These are phyloP conservation scores for human (Homo sapiens) DNA, from an alignment of 2,113 vertebrate genomes.

Conservation along the genomic window DNA sequence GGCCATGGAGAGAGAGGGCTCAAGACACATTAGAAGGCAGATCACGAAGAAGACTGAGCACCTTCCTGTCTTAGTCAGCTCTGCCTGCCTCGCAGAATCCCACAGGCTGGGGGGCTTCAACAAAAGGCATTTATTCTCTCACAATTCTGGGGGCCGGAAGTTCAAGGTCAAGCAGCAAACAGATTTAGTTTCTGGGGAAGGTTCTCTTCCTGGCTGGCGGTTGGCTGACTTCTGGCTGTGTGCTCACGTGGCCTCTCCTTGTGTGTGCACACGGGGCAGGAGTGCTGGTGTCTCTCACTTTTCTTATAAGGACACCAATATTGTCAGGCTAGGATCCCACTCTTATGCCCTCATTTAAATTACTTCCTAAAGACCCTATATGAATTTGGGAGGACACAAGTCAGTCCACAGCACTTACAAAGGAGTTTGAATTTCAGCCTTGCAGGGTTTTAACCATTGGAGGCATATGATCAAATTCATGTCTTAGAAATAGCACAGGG, in stretches of 20 bases:
- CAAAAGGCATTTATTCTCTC: too few relatives aligned
- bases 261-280: accelerated
- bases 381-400: accelerated
- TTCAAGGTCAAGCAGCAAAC: too few relatives aligned
- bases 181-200: background rate
- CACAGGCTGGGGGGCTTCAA: background rate
- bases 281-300: too few relatives aligned
- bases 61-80: accelerated
- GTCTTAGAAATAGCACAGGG: too few relatives aligned
- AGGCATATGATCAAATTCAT: accelerated
- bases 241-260: background rate
- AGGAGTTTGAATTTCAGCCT: background rate
- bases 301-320: background rate
- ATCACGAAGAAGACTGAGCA: accelerated
- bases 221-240: background rate
- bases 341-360: background rate
- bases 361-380: background rate
- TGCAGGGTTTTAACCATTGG: too few relatives aligned
- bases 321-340: too few relatives aligned
- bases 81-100: background rate
- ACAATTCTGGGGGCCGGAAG: background rate
- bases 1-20: accelerated
- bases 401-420: background rate
- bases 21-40: accelerated
- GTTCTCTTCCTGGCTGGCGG: too few relatives aligned